These are phyloP conservation scores for Drosophila repleta DNA, from an alignment of 1,140 invertebrate genomes.

Conservation along the genomic window DNA sequence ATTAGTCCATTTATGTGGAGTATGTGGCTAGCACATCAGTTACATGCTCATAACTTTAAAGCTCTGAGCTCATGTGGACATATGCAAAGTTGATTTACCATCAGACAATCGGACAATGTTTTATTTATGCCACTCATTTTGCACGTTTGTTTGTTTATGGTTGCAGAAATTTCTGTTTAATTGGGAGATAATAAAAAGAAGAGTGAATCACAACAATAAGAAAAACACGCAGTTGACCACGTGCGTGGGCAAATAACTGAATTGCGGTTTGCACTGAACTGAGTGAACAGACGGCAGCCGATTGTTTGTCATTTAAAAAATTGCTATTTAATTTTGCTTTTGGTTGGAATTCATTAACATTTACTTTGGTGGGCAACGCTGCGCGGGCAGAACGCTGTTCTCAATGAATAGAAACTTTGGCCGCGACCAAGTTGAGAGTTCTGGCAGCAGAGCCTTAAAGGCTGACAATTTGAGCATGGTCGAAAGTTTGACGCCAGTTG, in stretches of 20 bases:
- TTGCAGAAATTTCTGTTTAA: constrained; percentile 64
- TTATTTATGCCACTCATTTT: constrained; percentile 49
- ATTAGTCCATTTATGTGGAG: not conserved
- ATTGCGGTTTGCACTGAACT: not conserved
- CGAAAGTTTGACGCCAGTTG: constrained; percentile 33
- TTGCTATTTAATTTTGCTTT: constrained; percentile 25
- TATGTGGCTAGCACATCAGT: not conserved
- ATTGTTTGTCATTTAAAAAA: constrained; percentile 14
- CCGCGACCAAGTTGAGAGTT: constrained; percentile 17
- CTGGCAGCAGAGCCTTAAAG: constrained; percentile 23
- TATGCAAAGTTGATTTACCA: constrained; percentile 31
- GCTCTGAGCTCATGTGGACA: not conserved
- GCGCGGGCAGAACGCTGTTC: constrained; percentile 16
- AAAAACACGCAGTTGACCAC: constrained; percentile 5
- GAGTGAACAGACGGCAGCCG: not conserved
- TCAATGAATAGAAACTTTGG: constrained; percentile 49
- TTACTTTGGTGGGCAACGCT: constrained; percentile 25
- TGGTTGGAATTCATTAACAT: constrained; percentile 40
- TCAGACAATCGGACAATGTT: constrained; percentile 16
- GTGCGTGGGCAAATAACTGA: constrained; percentile 20
- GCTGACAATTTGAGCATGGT: constrained; percentile 59
- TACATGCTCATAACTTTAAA: not conserved
- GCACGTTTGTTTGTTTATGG: constrained; percentile 50
- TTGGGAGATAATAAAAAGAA: constrained; percentile 23
- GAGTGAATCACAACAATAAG: not conserved